phyloP scores from a whole-genome alignment of 2,797 vertebrate genomes.

The Thripadectes ignobilis region DNA sequence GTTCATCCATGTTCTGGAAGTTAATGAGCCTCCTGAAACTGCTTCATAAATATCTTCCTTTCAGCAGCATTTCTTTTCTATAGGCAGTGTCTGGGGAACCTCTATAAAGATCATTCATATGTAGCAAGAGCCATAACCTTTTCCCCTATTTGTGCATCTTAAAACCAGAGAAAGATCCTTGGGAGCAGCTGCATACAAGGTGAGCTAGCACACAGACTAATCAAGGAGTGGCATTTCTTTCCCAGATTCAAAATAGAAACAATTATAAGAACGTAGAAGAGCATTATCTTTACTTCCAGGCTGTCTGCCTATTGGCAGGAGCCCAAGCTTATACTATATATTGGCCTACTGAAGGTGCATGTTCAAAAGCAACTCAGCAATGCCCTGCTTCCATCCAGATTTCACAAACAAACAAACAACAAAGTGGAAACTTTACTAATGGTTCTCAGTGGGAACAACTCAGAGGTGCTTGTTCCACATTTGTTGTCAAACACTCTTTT shows the following conservation, averaged over 20 bases:
- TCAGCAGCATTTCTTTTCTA: background rate
- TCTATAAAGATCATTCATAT: background rate
- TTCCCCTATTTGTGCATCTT: background rate
- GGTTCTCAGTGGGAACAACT: background rate
- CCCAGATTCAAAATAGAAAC: background rate
- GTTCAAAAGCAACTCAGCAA: background rate
- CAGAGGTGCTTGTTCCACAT: background rate
- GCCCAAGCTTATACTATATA: background rate
- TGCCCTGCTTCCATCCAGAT: background rate
- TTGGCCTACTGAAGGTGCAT: background rate
- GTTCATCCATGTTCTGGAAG: conserved; percentile 1
- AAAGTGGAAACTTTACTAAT: background rate
- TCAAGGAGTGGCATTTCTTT: background rate
- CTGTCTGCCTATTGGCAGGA: background rate
- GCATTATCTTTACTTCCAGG: background rate
- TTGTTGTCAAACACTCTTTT: background rate
- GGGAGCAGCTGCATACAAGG: background rate
- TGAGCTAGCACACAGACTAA: background rate
- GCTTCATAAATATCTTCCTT: background rate
- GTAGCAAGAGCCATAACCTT: background rate
- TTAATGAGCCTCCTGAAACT: conserved; percentile 17
- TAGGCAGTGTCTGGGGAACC: background rate
- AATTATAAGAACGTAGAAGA: background rate
- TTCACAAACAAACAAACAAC: background rate
- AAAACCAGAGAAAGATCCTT: background rate